These are phyloP conservation scores for Ptiloglossa arizonensis DNA, from an alignment of 1,140 invertebrate species.

Conservation along the genomic window DNA sequence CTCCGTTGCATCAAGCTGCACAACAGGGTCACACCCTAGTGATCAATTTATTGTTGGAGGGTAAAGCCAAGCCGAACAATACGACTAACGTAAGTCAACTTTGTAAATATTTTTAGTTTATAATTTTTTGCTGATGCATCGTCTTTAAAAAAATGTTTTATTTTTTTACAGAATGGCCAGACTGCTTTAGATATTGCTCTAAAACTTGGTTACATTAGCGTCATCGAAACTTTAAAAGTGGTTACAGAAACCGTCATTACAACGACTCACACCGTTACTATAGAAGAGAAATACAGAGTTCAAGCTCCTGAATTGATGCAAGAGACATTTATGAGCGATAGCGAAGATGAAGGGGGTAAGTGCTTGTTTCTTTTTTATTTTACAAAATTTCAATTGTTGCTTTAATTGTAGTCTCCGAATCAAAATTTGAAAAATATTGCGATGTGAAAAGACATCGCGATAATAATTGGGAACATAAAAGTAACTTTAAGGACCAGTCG, in stretches of 20 bases:
- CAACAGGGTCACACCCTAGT: constrained; percentile 98
- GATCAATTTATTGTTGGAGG: constrained; percentile 95
- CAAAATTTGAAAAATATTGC: background rate
- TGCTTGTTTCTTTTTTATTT: constrained; percentile 44
- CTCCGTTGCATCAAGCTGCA: constrained; percentile 98
- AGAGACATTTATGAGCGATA: constrained; percentile 99
- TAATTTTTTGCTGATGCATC: background rate
- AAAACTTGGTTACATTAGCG: constrained; percentile 97
- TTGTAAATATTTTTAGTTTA: background rate
- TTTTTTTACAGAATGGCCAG: constrained; percentile 92
- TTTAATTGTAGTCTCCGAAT: background rate
- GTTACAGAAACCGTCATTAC: constrained; percentile 96
- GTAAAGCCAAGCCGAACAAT: constrained; percentile 97
- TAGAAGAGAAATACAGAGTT: constrained; percentile 97
- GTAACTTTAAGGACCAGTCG: background rate
- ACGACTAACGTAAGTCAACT: constrained; percentile 91
- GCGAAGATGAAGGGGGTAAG: constrained; percentile 98
- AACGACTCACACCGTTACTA: constrained; percentile 86
- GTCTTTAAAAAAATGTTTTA: constrained; percentile 7
- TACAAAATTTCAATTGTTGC: background rate
- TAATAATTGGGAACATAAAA: background rate
- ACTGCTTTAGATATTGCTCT: constrained; percentile 98
- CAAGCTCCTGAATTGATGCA: constrained; percentile 99
- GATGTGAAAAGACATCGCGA: background rate
- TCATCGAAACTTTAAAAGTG: constrained; percentile 97